Base-by-base conservation (phyloP, 2,113 vertebrate species). In the Caranx ignobilis region DNA sequence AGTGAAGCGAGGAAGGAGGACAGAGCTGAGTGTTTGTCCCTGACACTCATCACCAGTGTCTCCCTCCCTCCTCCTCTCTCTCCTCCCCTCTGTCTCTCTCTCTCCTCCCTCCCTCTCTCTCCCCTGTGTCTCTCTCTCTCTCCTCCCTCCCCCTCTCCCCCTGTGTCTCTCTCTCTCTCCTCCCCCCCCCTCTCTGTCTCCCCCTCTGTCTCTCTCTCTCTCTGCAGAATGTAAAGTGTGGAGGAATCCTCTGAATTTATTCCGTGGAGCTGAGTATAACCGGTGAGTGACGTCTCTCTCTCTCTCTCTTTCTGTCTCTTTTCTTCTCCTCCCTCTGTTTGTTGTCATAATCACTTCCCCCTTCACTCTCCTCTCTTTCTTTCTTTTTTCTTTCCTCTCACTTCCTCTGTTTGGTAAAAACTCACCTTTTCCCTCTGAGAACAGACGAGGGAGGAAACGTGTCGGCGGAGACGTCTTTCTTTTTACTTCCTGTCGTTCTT, bases 171-270 rank as follows among this genome's bases (percentile, higher is more conserved):
- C 55, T 83, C 64, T 89, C 86, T 81, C 26, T 79, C 52, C 83
- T 45, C 89, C 93, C 89, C n/a, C n/a, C n/a, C n/a, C n/a, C n/a
- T n/a, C n/a, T 26, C 71, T 67, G 81, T 26, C 26, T 78, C 78
- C 37, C 64, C 88, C 55, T 83, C 64, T 89, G 85, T 81, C 26
- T 79, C 52, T 90, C 90, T 79, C 83, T 45, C 89, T 93, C 89
- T 26, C 71, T 67, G 81, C 95, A 99, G 98, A 99, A 94, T 99
- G 98, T 95, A 99, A 99, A 96, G 98, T 99, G 32, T 99, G 98
- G 98, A 94, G 98, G 94, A 99, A 99, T 95, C 98, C 98, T 59
- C 94, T 99, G 89, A 99, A 99, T 94, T 95, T 99, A 81, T 99
- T 99, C 92, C 94, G 98, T 90, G 98, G 98, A 89, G 98, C 98